Percentiles rank a stretch among this genome's conserved stretches.
These are phyloP conservation scores for Danio kyathit DNA, from an alignment of 2,797 vertebrate species.

Conservation along the genomic window DNA sequence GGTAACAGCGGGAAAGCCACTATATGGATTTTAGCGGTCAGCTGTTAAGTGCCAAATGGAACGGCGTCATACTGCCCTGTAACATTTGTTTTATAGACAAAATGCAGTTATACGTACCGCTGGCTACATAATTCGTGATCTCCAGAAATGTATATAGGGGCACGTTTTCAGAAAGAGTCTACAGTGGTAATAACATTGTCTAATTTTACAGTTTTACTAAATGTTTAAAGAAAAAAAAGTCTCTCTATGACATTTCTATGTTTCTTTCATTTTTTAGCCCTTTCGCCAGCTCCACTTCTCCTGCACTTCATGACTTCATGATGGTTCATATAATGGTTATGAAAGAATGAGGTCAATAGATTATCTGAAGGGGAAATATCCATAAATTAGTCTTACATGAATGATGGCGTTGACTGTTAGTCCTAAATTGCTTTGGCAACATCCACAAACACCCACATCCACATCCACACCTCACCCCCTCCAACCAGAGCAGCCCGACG, in stretches of 20 bases:
- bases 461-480: background rate
- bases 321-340: constrained; percentile 8
- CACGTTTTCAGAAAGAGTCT: too few relatives aligned
- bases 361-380: constrained; percentile 37
- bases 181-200: too few relatives aligned
- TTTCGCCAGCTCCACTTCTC: background rate
- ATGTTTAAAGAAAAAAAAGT: too few relatives aligned
- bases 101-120: too few relatives aligned
- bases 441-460: constrained; percentile 1
- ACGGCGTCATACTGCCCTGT: too few relatives aligned
- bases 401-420: constrained; percentile 29
- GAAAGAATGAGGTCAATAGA: constrained; percentile 36
- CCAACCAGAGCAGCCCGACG: background rate
- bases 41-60: too few relatives aligned
- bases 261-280: background rate
- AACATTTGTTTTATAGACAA: too few relatives aligned
- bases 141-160: too few relatives aligned
- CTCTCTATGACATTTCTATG: background rate
- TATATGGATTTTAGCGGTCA: too few relatives aligned
- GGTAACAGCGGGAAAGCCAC: too few relatives aligned
- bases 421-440: constrained; percentile 49
- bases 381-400: constrained; percentile 56
- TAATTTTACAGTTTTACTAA: too few relatives aligned
- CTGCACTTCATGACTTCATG: background rate
- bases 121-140: too few relatives aligned